Conservation (phyloP, 2,113 vertebrate species). For the Pantherophis guttatus region DNA sequence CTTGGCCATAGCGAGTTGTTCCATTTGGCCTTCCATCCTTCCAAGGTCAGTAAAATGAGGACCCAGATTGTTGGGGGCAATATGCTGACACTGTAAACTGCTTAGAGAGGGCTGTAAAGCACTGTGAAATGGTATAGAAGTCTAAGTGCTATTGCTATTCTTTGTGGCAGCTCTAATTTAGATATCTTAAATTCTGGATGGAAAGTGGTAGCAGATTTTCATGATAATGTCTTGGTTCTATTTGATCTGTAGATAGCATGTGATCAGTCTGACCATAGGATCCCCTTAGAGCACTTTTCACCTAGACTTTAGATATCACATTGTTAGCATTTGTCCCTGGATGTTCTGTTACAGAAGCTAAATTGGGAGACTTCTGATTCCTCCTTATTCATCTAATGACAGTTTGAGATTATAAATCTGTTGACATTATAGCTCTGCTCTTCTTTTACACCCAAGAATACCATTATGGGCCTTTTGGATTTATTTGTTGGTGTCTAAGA, state of each 20-base stretch:
- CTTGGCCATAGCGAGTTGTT: too few species aligned
- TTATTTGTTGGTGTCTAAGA: not conserved
- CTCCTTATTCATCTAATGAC: not conserved
- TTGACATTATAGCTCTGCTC: not conserved
- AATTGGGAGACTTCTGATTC: not conserved
- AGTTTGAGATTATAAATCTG: not conserved
- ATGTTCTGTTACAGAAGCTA: not conserved
- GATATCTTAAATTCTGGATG: not conserved
- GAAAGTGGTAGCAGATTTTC: not conserved
- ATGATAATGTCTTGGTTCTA: not conserved
- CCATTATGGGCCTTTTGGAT: not conserved
- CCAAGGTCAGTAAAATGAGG: too few species aligned
- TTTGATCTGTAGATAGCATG: not conserved
- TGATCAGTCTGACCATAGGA: not conserved
- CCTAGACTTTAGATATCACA: not conserved
- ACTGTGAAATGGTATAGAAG: too few species aligned
- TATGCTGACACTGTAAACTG: too few species aligned
- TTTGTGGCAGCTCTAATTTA: not conserved
- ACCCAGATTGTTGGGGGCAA: too few species aligned
- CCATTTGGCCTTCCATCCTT: too few species aligned
- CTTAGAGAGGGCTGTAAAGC: too few species aligned
- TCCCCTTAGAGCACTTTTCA: not conserved
- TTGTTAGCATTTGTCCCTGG: not conserved
- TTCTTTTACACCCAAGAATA: not conserved
- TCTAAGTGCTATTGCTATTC: not conserved